Evolutionary conservation across 1,140 invertebrate species (phyloP).

Genomic region (Streblospio benedicti): DNA sequence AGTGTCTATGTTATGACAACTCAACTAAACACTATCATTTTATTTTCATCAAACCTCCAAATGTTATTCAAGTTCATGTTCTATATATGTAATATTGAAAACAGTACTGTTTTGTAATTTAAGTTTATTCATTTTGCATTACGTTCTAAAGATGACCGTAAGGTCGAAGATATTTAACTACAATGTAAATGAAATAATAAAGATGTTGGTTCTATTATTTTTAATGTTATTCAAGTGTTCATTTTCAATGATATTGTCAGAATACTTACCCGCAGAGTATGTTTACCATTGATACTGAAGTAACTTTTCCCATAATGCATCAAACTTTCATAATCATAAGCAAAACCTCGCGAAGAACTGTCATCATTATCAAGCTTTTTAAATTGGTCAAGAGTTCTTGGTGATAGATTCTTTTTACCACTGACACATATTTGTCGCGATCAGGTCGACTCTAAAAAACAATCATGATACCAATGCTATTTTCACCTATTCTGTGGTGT

Average conservation of each 20-base stretch:
- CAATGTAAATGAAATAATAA: background rate
- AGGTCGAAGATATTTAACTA: too few relatives aligned
- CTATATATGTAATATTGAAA: too few relatives aligned
- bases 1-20: background rate
- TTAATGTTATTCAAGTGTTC: background rate
- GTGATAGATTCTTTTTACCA: constrained; percentile 24
- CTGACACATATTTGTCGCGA: background rate
- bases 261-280: constrained; percentile 37
- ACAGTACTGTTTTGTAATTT: too few relatives aligned
- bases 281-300: constrained; percentile 63
- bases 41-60: background rate
- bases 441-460: background rate
- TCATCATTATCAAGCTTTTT: constrained; percentile 17
- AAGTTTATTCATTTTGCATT: too few relatives aligned
- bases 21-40: background rate
- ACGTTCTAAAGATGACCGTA: too few relatives aligned
- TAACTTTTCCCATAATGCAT: constrained; percentile 75
- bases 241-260: background rate
- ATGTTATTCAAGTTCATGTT: background rate
- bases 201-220: too few relatives aligned
- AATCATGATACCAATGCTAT: background rate
- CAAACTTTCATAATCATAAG: constrained; percentile 70
- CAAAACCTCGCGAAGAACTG: constrained; percentile 26
- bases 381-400: constrained; percentile 25
- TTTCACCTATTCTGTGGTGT: too few relatives aligned